Conservation (phyloP, 2,888 invertebrate species). For the Syrphus vitripennis region DNA sequence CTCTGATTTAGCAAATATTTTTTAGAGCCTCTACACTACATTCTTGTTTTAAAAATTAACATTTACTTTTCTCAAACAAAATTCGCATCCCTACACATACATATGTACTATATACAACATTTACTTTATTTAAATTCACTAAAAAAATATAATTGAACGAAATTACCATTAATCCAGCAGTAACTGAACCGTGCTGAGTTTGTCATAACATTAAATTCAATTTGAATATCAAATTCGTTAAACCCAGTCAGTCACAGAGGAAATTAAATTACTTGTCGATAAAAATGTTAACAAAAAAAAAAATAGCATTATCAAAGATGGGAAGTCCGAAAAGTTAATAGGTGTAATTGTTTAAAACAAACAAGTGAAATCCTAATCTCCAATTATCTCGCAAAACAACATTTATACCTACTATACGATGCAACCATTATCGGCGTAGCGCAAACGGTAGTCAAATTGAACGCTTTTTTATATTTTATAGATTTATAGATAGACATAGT, state of each 20-base stretch:
- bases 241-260: not conserved
- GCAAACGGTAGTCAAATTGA: not conserved
- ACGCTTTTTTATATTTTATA: no score
- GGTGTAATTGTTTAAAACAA: not conserved
- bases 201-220: not conserved
- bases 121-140: not conserved
- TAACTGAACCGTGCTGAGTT: not conserved
- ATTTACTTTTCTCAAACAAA: no score
- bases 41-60: no score
- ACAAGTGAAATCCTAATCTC: not conserved
- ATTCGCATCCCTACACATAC: no score
- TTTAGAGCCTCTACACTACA: no score
- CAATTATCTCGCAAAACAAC: not conserved
- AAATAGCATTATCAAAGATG: not conserved
- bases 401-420: not conserved
- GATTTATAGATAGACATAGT: no score
- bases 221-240: not conserved
- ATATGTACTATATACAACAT: no score
- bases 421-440: not conserved
- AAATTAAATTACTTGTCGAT: not conserved
- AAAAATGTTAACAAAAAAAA: not conserved
- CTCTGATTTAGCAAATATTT: no score
- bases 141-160: not conserved
- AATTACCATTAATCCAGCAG: not conserved
- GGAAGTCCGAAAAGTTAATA: not conserved